A percentile compares a stretch with the other conserved stretches of the same genome.
These are phyloP conservation scores for Brachypterus glaber DNA, from an alignment of 2,888 invertebrate species.

Conservation along the genomic window DNA sequence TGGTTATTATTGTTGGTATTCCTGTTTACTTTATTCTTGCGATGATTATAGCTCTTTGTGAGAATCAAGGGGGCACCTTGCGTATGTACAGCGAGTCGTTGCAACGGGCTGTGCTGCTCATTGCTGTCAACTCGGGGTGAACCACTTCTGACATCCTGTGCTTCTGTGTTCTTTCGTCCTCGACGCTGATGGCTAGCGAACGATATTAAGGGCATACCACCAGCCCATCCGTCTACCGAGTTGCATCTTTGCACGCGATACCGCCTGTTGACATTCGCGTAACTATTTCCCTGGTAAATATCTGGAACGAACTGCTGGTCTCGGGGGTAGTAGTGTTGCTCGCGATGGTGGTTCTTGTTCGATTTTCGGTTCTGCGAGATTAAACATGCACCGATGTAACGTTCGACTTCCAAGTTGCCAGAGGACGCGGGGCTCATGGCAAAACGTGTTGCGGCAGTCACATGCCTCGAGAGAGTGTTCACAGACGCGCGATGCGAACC, in stretches of 20 bases:
- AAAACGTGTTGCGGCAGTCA: constrained; percentile 30
- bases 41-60: constrained; percentile 49
- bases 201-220: constrained; percentile 66
- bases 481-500: constrained; percentile 17
- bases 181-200: constrained; percentile 52
- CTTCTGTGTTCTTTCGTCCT: constrained; percentile 11
- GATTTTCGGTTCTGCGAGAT: constrained; percentile 35
- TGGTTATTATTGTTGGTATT: constrained; percentile 20
- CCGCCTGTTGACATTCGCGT: constrained; percentile 33
- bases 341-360: constrained; percentile 15
- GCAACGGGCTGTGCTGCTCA: constrained; percentile 44
- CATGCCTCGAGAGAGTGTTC: constrained; percentile 36
- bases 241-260: constrained; percentile 32
- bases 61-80: constrained; percentile 79
- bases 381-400: constrained; percentile 54
- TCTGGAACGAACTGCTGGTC: constrained; percentile 37
- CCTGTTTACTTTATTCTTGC: constrained; percentile 32
- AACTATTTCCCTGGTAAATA: constrained; percentile 19
- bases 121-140: neutral
- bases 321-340: constrained; percentile 12
- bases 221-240: constrained; percentile 62
- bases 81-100: constrained; percentile 71
- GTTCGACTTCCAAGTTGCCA: constrained; percentile 51
- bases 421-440: constrained; percentile 67
- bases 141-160: constrained; percentile 4